A percentile compares a stretch with the other conserved stretches of the same genome.
Evolutionary conservation across 2,888 invertebrate species (phyloP).

Genomic region (Bursaphelenchus okinawaensis): DNA sequence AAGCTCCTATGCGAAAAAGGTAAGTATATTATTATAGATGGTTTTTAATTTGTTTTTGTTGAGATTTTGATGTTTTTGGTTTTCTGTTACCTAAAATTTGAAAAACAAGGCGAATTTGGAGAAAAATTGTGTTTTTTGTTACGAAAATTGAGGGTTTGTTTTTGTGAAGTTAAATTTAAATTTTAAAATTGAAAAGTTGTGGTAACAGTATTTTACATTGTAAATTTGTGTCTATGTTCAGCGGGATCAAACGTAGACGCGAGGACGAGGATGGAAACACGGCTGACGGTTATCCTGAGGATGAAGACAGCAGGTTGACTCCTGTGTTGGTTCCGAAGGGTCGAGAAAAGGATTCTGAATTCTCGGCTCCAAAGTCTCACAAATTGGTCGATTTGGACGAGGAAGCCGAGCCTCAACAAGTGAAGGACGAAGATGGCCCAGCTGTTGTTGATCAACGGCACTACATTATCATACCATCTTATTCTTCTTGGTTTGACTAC

Average conservation of each 20-base stretch:
- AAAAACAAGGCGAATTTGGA: too few relatives aligned
- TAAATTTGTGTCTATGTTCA: neutral
- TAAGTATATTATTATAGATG: too few relatives aligned
- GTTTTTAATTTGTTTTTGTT: too few relatives aligned
- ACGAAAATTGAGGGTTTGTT: too few relatives aligned
- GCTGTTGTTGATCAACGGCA: constrained; percentile 98
- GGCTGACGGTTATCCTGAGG: constrained; percentile 25
- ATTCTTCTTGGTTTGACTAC: constrained; percentile 97
- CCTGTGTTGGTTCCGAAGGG: constrained; percentile 33
- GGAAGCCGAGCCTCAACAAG: constrained; percentile 49
- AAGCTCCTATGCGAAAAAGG: neutral
- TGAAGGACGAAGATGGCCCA: constrained; percentile 95
- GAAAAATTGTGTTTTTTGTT: too few relatives aligned
- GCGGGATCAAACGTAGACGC: neutral
- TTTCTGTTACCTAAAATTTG: neutral
- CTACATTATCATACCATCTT: constrained; percentile 95
- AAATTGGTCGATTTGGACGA: constrained; percentile 72
- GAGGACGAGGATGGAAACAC: neutral
- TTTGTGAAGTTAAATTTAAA: too few relatives aligned
- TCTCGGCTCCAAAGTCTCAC: constrained; percentile 41
- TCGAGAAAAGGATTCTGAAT: constrained; percentile 53
- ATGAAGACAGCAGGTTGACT: constrained; percentile 40
- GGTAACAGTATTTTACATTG: too few relatives aligned
- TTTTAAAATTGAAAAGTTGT: too few relatives aligned
- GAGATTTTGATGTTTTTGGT: neutral